These are phyloP conservation scores for Saguinus midas DNA, from an alignment of 2,113 vertebrate genomes.

Conservation along the genomic window DNA sequence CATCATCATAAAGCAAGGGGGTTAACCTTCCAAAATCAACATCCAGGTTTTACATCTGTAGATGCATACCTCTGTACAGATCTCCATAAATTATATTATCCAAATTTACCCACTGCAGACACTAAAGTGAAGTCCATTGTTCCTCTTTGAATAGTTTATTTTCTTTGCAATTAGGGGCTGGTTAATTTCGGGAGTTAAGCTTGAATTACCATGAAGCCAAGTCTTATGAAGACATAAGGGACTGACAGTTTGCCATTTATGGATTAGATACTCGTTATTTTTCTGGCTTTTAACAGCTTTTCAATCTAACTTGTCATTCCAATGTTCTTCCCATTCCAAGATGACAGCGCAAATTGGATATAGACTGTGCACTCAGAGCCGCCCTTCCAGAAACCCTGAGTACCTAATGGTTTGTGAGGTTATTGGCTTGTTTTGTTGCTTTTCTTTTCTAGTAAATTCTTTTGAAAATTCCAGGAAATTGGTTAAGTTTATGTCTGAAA, in stretches of 20 bases:
- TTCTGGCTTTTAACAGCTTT: constrained; percentile 72
- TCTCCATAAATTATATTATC: background rate
- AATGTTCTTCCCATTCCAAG: constrained; percentile 27
- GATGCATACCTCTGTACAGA: background rate
- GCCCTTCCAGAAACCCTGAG: constrained; percentile 66
- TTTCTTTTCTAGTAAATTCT: constrained; percentile 63
- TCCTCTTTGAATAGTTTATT: background rate
- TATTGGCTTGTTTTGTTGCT: constrained; percentile 53
- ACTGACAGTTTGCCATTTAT: constrained; percentile 67
- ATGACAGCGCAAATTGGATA: constrained; percentile 49
- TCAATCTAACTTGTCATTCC: constrained; percentile 63
- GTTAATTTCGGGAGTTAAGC: constrained; percentile 42
- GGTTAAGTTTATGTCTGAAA: constrained; percentile 56
- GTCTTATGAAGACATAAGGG: constrained; percentile 23
- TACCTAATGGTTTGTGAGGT: constrained; percentile 54
- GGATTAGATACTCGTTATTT: constrained; percentile 55
- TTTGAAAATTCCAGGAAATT: constrained; percentile 70
- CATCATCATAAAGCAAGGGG: background rate
- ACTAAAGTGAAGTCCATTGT: background rate
- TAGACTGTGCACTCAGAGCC: constrained; percentile 5
- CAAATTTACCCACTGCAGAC: background rate
- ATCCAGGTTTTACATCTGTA: background rate
- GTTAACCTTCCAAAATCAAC: background rate
- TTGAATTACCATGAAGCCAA: constrained; percentile 51
- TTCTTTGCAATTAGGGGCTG: constrained; percentile 39